Base-by-base conservation (phyloP, 2,113 vertebrate species). In the Corythaixoides concolor region DNA sequence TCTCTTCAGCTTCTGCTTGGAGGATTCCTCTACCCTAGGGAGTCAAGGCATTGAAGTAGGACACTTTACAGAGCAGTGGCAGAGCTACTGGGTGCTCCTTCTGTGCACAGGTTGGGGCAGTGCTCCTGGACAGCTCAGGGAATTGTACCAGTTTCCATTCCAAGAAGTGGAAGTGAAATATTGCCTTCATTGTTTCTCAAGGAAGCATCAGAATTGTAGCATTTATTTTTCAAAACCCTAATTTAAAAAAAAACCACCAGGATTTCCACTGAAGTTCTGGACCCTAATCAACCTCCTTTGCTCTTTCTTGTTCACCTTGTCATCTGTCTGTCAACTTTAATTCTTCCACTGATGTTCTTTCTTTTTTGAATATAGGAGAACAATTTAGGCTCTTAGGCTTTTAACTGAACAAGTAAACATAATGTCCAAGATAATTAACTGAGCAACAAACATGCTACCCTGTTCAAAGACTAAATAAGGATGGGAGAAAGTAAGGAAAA, bases 71-170 rank as follows among this genome's bases (percentile, higher is more conserved):
- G 39, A 37, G 21, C 0, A 0, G 10, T 30, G 13, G 12, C 37
- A 56, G 8, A 9, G 53, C 60, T 74, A 11, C 15, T 43, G 18
- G 17, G 43, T 35, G 28, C 24, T 68, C 8, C 41, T 58, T 26
- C 18, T 0, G 2, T 4, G 1, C 17, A 6, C 4, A 8, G 24
- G 6, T 41, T 41, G 7, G 4, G 24, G 33, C 43, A 28, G 21
- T 5, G 24, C 17, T 45, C 26, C 33, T 33, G 45, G 41, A 24
- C 15, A 41, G 33, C 35, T n/a, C 43, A 27, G 35, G 15, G 15
- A 52, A 3, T 58, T 63, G 20, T 58, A 69, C 8, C 16, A 8
- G 8, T 52, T 58, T 53, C 37, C 22, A 22, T 43, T 82, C 13
- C 52, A 82, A 82, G 30, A 45, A 39, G 5, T 59, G 28, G 21